phyloP scores from a whole-genome alignment of 2,797 vertebrate species.

The Cryptoblepharus egeriae region DNA sequence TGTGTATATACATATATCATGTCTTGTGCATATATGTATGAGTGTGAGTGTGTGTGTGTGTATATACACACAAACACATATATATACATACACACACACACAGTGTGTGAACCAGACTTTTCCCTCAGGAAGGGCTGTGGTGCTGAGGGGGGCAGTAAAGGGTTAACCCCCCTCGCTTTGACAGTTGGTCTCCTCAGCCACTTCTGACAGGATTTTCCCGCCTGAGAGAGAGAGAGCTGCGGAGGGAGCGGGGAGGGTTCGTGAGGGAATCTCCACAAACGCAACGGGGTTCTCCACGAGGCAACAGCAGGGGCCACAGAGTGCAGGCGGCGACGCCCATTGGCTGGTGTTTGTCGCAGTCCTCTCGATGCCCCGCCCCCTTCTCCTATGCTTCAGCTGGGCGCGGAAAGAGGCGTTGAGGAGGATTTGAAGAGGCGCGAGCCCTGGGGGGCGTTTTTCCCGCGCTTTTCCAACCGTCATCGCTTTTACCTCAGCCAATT shows the following conservation, averaged over 20 bases:
- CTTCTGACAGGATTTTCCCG: not conserved
- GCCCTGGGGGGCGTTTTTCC: rapidly evolving
- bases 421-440: not conserved
- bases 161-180: not conserved
- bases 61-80: too few species aligned
- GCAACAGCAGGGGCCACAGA: slow-evolving; percentile 21
- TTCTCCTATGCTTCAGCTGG: not conserved
- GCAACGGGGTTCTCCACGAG: not conserved
- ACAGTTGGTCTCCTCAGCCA: not conserved
- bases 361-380: slow-evolving; percentile 4
- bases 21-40: too few species aligned
- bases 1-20: too few species aligned
- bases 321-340: slow-evolving; percentile 14
- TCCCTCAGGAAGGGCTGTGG: not conserved
- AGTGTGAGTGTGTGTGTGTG: too few species aligned
- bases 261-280: too few species aligned
- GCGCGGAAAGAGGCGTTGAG: not conserved
- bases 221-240: not conserved
- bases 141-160: not conserved
- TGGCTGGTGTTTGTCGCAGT: slow-evolving; percentile 65
- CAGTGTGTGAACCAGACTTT: too few species aligned
- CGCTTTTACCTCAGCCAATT: too few species aligned
- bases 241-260: not conserved
- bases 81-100: too few species aligned
- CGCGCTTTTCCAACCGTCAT: not conserved